Conservation (phyloP, 1,140 invertebrate species). For the Octopus bimaculoides region DNA sequence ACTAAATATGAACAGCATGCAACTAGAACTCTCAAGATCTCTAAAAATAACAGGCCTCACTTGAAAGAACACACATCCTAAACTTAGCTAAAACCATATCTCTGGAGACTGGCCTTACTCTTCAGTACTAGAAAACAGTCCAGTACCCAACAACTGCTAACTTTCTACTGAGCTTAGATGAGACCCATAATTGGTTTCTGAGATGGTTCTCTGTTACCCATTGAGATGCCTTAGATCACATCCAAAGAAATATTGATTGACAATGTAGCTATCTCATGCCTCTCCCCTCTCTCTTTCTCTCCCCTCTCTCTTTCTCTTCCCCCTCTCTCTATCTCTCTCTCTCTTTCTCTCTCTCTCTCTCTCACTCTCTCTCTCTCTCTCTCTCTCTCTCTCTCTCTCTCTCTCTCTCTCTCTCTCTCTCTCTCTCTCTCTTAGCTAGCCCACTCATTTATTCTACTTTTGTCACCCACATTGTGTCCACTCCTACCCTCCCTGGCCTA, state of each 20-base stretch:
- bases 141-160: no score
- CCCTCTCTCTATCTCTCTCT: constrained; percentile 6
- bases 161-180: no score
- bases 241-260: neutral
- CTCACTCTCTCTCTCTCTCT: constrained; percentile 14
- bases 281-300: constrained; percentile 12
- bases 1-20: no score
- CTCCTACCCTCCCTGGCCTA: no score
- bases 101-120: no score
- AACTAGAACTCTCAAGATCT: no score
- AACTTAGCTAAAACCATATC: no score
- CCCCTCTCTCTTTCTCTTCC: constrained; percentile 9
- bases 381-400: constrained; percentile 16
- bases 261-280: neutral
- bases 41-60: no score
- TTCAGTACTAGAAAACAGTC: no score
- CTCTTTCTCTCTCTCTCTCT: constrained; percentile 18
- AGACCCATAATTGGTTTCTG: no score
- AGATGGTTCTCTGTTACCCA: no score
- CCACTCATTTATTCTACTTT: neutral
- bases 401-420: constrained; percentile 10
- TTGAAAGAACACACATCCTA: no score
- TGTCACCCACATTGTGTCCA: neutral
- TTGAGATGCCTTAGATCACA: neutral
- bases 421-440: constrained; percentile 10